phyloP scores from a whole-genome alignment of 2,797 vertebrate species.

The Chiroxiphia lanceolata region DNA sequence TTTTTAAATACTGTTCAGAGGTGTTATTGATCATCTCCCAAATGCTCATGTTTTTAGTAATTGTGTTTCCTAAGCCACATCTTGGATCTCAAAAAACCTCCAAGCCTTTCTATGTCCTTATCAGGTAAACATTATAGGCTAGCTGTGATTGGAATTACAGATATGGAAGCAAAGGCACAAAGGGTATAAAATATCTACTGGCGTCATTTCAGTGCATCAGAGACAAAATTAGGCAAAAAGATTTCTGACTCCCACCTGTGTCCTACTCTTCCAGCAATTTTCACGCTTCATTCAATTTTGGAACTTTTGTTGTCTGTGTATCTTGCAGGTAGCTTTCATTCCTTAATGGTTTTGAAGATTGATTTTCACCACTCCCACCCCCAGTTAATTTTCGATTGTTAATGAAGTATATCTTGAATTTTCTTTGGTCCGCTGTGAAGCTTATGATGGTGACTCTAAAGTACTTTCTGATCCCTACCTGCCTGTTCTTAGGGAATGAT shows the following conservation, averaged over 20 bases:
- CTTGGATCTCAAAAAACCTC: neutral
- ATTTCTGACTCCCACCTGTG: constrained; percentile 43
- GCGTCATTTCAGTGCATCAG: constrained; percentile 29
- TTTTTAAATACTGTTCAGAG: neutral
- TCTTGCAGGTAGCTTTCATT: constrained; percentile 22
- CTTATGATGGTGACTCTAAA: neutral
- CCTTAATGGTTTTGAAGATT: constrained; percentile 21
- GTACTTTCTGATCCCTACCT: neutral
- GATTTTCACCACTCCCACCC: neutral
- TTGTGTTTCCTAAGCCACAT: neutral
- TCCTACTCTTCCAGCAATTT: constrained; percentile 31
- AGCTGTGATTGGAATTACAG: neutral
- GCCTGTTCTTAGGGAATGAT: neutral
- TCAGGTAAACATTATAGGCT: neutral
- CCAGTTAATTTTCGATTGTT: neutral
- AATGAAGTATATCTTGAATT: neutral
- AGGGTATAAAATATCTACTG: constrained; percentile 3
- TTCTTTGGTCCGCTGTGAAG: neutral
- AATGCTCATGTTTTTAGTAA: neutral
- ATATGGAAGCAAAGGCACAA: neutral
- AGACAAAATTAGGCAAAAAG: constrained; percentile 39
- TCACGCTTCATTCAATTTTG: constrained; percentile 26
- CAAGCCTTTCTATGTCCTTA: neutral
- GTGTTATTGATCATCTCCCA: neutral
- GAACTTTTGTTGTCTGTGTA: constrained; percentile 4